phyloP scores from a whole-genome alignment of 1,140 invertebrate genomes.

The Pantala flavescens region DNA sequence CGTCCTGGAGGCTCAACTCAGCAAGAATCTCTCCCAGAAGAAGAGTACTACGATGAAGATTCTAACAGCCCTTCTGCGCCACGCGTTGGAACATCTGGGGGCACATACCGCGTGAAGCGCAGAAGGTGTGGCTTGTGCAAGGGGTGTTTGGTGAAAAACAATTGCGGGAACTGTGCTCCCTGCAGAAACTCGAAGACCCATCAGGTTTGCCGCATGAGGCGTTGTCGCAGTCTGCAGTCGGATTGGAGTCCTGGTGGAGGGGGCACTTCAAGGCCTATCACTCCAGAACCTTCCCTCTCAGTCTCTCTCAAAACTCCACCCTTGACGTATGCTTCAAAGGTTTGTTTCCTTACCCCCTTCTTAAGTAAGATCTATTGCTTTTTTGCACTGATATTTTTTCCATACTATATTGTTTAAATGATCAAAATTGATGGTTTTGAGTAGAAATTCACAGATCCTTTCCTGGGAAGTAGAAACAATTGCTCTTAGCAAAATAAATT shows the following conservation, averaged over 20 bases:
- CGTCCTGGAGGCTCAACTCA: background rate
- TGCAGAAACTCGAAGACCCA: background rate
- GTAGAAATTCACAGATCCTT: no score
- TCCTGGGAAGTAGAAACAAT: no score
- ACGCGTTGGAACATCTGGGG: background rate
- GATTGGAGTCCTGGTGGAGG: background rate
- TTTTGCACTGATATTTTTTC: no score
- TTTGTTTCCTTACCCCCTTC: background rate
- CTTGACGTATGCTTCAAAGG: background rate
- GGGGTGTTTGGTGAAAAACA: conserved; percentile 1
- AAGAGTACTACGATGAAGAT: conserved; percentile 2
- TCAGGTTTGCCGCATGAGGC: background rate
- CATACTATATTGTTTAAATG: no score
- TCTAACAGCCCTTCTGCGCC: background rate
- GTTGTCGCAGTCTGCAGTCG: background rate
- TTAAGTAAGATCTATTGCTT: no score
- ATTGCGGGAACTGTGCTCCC: background rate
- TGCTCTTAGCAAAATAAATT: no score
- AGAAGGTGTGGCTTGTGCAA: background rate
- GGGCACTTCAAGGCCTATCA: background rate
- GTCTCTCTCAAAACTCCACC: background rate
- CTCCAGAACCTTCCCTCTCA: background rate
- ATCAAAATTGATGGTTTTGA: no score
- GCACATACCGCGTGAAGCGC: background rate
- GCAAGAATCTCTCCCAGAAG: background rate